Evolutionary conservation across 2,797 vertebrate species (phyloP).

Genomic region (Amniataba percoides): DNA sequence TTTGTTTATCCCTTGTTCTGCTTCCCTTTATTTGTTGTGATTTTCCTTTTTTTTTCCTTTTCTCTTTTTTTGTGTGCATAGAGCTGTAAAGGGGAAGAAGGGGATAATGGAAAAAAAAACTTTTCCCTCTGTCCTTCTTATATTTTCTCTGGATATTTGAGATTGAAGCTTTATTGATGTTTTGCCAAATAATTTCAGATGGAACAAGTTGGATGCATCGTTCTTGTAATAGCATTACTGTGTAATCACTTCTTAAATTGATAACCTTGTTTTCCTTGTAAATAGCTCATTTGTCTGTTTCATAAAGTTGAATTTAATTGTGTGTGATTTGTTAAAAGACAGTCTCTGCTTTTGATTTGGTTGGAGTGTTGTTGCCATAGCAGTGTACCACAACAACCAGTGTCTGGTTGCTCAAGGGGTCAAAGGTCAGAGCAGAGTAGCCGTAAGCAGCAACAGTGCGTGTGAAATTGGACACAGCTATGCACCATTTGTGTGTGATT

Average conservation of each 20-base stretch:
- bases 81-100: slow-evolving; percentile 29
- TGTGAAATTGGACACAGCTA: slow-evolving; percentile 81
- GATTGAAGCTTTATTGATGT: background rate
- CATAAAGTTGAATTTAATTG: slow-evolving; percentile 25
- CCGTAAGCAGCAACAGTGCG: slow-evolving; percentile 67
- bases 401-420: slow-evolving; percentile 75
- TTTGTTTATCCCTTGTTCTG: slow-evolving; percentile 77
- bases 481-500: slow-evolving; percentile 79
- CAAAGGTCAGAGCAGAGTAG: slow-evolving; percentile 70
- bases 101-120: background rate
- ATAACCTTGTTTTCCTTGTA: background rate
- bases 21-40: slow-evolving; percentile 75
- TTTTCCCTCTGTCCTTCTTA: background rate
- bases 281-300: slow-evolving; percentile 14
- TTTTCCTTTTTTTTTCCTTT: slow-evolving; percentile 60
- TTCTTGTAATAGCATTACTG: background rate
- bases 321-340: slow-evolving; percentile 40
- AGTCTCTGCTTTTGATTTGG: slow-evolving; percentile 73
- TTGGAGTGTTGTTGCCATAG: slow-evolving; percentile 51
- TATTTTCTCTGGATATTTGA: background rate
- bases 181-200: background rate
- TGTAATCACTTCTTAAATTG: background rate
- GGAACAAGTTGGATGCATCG: background rate
- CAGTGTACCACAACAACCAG: slow-evolving; percentile 50
- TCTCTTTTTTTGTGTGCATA: slow-evolving; percentile 29